Conservation (phyloP, 2,888 invertebrate species). For the Molorchus minor region DNA sequence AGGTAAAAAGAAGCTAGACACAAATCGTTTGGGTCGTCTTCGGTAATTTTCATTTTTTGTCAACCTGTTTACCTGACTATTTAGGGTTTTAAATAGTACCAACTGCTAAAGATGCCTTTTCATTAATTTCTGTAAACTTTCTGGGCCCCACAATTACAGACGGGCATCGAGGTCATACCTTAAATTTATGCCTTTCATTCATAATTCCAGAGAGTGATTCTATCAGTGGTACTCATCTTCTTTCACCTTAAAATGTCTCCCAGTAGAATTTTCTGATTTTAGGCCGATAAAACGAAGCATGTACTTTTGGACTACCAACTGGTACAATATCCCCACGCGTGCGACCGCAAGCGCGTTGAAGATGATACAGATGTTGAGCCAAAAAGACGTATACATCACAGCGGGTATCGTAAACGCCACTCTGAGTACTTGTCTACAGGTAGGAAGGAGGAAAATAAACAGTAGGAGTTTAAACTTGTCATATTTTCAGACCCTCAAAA, state of each 20-base stretch:
- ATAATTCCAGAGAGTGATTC: too few relatives aligned
- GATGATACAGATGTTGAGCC: slow-evolving; percentile 3
- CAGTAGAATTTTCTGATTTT: too few relatives aligned
- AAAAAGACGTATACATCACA: slow-evolving; percentile 2
- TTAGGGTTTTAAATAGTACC: background rate
- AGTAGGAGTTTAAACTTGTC: background rate
- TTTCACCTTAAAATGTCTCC: too few relatives aligned
- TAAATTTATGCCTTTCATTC: too few relatives aligned
- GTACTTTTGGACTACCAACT: background rate
- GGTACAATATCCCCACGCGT: background rate
- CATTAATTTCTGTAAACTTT: too few relatives aligned
- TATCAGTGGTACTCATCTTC: too few relatives aligned
- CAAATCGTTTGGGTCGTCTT: too few relatives aligned
- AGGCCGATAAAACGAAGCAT: slow-evolving; percentile 8
- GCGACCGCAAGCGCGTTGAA: background rate
- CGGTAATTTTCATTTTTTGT: too few relatives aligned
- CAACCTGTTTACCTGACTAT: too few relatives aligned
- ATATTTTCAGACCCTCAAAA: slow-evolving; percentile 12
- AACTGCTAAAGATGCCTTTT: background rate
- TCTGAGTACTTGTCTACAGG: background rate
- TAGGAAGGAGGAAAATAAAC: background rate
- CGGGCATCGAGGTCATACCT: too few relatives aligned
- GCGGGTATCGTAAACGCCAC: background rate
- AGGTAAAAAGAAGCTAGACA: too few relatives aligned
- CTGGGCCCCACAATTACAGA: too few relatives aligned